Conservation (phyloP, 2,888 invertebrate genomes). For the Callyntrura sp. region DNA sequence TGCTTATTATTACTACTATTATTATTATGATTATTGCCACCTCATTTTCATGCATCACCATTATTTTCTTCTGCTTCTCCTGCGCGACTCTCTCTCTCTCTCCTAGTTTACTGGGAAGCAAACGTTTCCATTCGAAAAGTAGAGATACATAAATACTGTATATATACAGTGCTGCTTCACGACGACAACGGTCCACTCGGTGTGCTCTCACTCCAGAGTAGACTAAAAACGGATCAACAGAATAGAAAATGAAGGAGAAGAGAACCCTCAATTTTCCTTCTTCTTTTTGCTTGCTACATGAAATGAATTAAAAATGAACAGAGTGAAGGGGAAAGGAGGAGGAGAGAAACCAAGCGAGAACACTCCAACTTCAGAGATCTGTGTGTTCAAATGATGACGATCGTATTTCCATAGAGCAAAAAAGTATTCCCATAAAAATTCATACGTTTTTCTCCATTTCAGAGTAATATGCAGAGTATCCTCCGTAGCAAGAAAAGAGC, state of each 20-base stretch:
- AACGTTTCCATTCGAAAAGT: slow-evolving; percentile 21
- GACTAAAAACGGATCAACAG: slow-evolving; percentile 31
- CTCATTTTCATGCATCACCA: slow-evolving; percentile 71
- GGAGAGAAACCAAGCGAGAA: background rate
- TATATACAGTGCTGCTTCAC: background rate
- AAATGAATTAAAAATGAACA: slow-evolving; percentile 56
- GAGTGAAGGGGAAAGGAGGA: background rate
- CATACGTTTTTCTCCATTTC: slow-evolving; percentile 51
- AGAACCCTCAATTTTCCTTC: background rate
- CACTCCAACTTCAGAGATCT: background rate
- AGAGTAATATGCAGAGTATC: background rate
- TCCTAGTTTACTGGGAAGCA: background rate
- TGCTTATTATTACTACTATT: slow-evolving; percentile 22
- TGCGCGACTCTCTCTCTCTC: background rate
- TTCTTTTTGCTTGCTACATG: slow-evolving; percentile 30
- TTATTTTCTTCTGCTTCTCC: slow-evolving; percentile 35
- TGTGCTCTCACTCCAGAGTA: background rate
- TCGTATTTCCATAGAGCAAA: slow-evolving; percentile 1
- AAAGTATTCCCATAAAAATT: slow-evolving; percentile 62
- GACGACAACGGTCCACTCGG: background rate
- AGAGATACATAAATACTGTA: background rate
- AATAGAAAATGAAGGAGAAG: slow-evolving; percentile 21
- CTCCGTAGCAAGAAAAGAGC: background rate
- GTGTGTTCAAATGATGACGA: background rate
- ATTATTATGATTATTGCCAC: slow-evolving; percentile 63